Percentiles rank a stretch among this genome's conserved stretches.
These are phyloP conservation scores for Nasua narica DNA, from an alignment of 2,797 vertebrate species.

Conservation along the genomic window DNA sequence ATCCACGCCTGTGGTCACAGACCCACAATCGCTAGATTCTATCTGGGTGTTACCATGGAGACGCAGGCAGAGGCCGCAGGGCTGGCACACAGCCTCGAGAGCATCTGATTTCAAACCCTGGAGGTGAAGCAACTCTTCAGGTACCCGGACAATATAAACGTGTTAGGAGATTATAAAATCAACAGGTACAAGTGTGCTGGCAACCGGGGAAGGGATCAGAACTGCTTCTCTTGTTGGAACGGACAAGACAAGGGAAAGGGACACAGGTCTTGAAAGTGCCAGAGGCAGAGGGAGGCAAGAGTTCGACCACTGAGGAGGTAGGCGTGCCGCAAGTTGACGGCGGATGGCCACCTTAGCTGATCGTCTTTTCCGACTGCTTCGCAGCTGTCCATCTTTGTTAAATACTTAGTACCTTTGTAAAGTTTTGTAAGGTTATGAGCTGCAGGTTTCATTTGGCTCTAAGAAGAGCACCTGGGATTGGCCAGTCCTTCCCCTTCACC, in stretches of 20 bases:
- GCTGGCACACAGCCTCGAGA: background rate
- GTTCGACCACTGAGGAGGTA: background rate
- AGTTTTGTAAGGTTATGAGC: background rate
- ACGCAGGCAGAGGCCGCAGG: fast-evolving
- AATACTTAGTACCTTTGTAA: background rate
- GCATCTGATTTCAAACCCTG: background rate
- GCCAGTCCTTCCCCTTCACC: background rate
- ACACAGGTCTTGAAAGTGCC: background rate
- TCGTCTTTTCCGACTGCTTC: background rate
- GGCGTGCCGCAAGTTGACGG: background rate
- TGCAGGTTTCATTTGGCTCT: background rate
- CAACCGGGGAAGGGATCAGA: background rate
- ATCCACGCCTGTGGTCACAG: background rate
- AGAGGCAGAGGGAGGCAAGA: background rate
- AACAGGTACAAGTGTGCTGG: background rate
- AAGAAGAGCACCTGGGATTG: background rate
- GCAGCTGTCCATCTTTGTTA: background rate
- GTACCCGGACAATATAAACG: background rate
- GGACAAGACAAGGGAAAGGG: background rate
- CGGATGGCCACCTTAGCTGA: background rate
- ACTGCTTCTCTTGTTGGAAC: background rate
- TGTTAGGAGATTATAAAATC: background rate
- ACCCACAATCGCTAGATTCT: background rate
- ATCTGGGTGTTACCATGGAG: background rate
- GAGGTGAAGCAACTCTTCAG: background rate